A percentile compares a stretch with the other conserved stretches of the same genome.
phyloP scores from a whole-genome alignment of 2,113 vertebrate genomes.

The Tragelaphus buxtoni region DNA sequence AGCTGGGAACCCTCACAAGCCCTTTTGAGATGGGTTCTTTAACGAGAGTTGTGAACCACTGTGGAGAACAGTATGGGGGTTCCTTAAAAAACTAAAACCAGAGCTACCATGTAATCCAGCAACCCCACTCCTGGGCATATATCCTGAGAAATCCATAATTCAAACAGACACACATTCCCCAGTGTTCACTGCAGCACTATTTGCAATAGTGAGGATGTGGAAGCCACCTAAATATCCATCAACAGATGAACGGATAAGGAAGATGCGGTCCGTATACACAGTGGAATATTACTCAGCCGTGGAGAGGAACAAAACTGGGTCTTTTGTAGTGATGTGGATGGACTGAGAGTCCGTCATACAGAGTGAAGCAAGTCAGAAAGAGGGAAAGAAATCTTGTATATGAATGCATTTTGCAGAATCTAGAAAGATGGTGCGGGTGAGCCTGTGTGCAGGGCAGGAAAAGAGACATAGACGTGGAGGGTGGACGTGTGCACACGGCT shows the following conservation, averaged over 20 bases:
- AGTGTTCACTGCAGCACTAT: not conserved
- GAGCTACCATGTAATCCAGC: not conserved
- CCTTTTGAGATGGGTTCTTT: not conserved
- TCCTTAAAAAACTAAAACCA: not conserved
- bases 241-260: not conserved
- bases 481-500: accelerated
- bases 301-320: not conserved
- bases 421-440: not conserved
- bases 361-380: not conserved
- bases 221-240: not conserved
- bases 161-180: not conserved
- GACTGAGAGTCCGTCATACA: not conserved
- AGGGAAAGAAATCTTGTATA: not conserved
- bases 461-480: not conserved
- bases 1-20: not conserved
- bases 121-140: not conserved
- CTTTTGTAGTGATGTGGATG: not conserved
- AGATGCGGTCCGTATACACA: not conserved
- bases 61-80: not conserved
- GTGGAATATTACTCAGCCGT: not conserved
- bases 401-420: not conserved
- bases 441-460: not conserved
- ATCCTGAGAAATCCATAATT: not conserved
- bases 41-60: not conserved
- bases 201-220: not conserved